phyloP scores from a whole-genome alignment of 1,140 invertebrate species.

The Trichonephila inaurata region DNA sequence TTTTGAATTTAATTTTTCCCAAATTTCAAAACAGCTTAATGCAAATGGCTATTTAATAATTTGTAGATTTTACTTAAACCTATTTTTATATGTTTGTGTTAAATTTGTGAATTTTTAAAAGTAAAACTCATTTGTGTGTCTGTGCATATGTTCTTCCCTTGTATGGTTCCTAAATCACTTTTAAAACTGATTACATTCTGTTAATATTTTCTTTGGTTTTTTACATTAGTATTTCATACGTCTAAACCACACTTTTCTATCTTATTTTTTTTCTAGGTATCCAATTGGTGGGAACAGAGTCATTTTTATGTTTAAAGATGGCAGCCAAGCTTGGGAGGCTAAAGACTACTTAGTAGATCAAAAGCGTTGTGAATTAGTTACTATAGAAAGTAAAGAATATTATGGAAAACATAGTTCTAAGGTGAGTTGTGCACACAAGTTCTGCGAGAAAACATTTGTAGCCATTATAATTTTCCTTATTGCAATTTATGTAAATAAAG shows the following conservation, averaged over 20 bases:
- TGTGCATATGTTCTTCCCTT: background rate
- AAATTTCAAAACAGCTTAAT: no score
- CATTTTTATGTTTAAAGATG: slow-evolving; percentile 98
- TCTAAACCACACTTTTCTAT: background rate
- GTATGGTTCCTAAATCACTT: background rate
- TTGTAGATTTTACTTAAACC: no score
- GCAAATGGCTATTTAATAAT: no score
- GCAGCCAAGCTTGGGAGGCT: slow-evolving; percentile 95
- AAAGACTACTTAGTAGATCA: slow-evolving; percentile 96
- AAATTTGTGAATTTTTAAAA: no score
- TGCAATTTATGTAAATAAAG: no score
- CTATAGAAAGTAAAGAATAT: slow-evolving; percentile 87
- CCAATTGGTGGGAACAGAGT: slow-evolving; percentile 94
- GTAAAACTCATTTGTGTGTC: no score
- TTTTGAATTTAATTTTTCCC: no score
- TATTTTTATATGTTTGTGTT: no score
- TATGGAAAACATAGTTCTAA: slow-evolving; percentile 80
- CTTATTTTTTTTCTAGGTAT: slow-evolving; percentile 85
- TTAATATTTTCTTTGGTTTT: no score
- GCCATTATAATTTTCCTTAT: no score
- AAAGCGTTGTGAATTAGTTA: slow-evolving; percentile 85
- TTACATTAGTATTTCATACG: background rate
- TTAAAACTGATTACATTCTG: background rate
- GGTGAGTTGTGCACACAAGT: background rate
- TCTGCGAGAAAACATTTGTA: background rate